Evolutionary conservation across 2,797 vertebrate species (phyloP).

Genomic region (Erithacus rubecula): DNA sequence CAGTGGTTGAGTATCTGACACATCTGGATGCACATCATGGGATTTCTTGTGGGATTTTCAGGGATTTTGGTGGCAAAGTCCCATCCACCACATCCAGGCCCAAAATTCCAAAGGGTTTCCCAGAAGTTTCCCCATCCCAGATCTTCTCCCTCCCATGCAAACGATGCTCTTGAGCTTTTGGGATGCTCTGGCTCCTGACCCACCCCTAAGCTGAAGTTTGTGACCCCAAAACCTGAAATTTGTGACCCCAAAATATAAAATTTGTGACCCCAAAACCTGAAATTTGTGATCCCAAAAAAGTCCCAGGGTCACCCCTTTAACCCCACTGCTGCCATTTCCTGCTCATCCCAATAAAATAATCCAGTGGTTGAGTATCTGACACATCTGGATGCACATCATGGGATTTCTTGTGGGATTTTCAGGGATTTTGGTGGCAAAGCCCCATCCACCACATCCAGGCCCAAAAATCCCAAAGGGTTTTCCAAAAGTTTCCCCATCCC

Average conservation of each 20-base stretch:
- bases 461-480: not conserved
- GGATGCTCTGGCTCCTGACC: not conserved
- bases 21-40: not conserved
- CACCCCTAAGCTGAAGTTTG: not conserved
- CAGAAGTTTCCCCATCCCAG: not conserved
- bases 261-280: not conserved
- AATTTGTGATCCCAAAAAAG: not conserved
- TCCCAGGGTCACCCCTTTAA: fast-evolving
- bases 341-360: not conserved
- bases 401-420: not conserved
- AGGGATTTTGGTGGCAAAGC: not conserved
- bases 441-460: not conserved
- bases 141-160: too few species aligned
- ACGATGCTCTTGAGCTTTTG: too few species aligned
- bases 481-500: not conserved
- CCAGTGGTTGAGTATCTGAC: too few species aligned
- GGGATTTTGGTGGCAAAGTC: not conserved
- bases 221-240: too few species aligned
- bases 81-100: not conserved
- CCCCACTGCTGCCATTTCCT: fast-evolving
- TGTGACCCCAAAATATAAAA: not conserved
- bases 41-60: too few species aligned
- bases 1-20: too few species aligned
- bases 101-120: not conserved
- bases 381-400: not conserved